Evolutionary conservation across 2,888 invertebrate genomes (phyloP).

Genomic region (Eupithecia pulchellata): DNA sequence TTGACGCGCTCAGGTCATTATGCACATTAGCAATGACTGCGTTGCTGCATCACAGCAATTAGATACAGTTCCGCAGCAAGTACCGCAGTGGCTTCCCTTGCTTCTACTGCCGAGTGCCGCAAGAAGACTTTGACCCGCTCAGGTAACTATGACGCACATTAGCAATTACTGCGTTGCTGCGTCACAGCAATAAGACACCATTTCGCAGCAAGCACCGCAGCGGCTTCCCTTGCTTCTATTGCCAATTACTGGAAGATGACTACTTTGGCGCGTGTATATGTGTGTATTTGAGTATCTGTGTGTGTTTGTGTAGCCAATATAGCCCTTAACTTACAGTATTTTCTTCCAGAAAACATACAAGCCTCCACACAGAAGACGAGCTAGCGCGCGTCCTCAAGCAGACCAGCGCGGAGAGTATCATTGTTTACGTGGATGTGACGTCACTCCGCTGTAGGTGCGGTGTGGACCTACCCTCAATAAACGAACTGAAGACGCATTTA

Average conservation of each 20-base stretch:
- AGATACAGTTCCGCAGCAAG: conserved; percentile 67
- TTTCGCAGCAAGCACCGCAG: conserved; percentile 66
- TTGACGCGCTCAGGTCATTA: conserved; percentile 57
- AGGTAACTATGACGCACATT: conserved; percentile 48
- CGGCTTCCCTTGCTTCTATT: conserved; percentile 75
- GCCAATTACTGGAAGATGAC: conserved; percentile 63
- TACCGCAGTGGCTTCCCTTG: conserved; percentile 69
- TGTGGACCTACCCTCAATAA: conserved; percentile 51
- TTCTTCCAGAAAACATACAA: conserved; percentile 5
- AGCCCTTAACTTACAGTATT: conserved; percentile 1
- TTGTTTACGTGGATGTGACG: conserved; percentile 71
- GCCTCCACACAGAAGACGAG: conserved; percentile 29
- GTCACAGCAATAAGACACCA: conserved; percentile 65
- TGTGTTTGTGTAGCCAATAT: too few relatives aligned
- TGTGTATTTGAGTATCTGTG: too few relatives aligned
- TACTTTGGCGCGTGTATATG: conserved; percentile 53
- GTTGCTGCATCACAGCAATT: conserved; percentile 64
- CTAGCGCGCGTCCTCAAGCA: conserved; percentile 11
- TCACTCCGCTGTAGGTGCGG: conserved; percentile 69
- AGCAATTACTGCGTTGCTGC: conserved; percentile 53
- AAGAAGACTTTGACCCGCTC: conserved; percentile 59
- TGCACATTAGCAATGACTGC: conserved; percentile 40
- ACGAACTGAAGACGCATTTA: conserved; percentile 66
- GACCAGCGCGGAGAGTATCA: conserved; percentile 61
- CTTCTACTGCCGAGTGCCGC: conserved; percentile 68